A percentile compares a stretch with the other conserved stretches of the same genome.
Evolutionary conservation across 2,113 vertebrate genomes (phyloP).

Genomic region (Dromaius novaehollandiae): DNA sequence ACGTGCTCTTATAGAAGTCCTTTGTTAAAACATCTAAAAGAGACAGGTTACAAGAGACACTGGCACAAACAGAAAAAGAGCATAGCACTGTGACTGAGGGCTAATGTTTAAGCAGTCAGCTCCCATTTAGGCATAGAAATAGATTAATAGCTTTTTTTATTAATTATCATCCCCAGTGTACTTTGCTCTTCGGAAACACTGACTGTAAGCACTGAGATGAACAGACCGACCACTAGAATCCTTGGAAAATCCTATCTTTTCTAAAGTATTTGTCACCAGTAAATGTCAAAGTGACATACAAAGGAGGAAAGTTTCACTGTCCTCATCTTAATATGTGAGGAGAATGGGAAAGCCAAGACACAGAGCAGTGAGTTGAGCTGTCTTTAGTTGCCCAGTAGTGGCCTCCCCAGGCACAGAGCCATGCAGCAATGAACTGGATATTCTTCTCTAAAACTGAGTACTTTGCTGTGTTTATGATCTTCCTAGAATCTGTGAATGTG

Average conservation of each 20-base stretch:
- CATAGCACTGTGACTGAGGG: neutral
- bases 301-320: neutral
- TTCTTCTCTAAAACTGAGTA: neutral
- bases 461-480: neutral
- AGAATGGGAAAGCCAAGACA: neutral
- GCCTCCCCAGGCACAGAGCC: accelerated
- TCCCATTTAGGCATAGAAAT: neutral
- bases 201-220: neutral
- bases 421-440: neutral
- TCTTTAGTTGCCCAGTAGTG: neutral
- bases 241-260: neutral
- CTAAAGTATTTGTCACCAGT: neutral
- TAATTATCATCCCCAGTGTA: neutral
- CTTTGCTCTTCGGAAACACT: neutral
- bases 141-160: neutral
- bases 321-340: neutral
- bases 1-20: neutral
- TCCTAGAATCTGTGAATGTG: neutral
- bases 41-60: neutral
- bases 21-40: neutral
- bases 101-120: neutral
- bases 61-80: neutral
- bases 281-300: neutral
- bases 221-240: neutral
- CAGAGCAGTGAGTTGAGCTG: neutral